Evolutionary conservation across 2,113 vertebrate genomes (phyloP).

Genomic region (Strigops habroptila): DNA sequence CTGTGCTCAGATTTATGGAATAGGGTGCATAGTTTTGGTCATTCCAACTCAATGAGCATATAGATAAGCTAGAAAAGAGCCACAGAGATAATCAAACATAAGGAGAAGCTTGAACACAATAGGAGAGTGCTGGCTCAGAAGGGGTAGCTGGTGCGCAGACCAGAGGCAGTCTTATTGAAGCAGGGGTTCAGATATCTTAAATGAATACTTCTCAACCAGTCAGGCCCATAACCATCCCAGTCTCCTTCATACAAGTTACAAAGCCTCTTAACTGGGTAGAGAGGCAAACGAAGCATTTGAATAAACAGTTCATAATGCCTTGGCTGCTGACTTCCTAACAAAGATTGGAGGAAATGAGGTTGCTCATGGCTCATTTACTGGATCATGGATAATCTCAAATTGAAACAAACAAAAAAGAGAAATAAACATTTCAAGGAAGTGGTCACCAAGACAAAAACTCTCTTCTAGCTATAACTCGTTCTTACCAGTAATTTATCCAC

Average conservation of each 20-base stretch:
- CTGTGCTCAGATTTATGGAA: not conserved
- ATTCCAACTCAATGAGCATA: not conserved
- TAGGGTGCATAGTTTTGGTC: not conserved
- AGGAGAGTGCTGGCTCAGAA: not conserved
- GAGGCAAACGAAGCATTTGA: not conserved
- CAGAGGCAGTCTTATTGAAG: not conserved
- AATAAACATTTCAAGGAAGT: not conserved
- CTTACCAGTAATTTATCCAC: not conserved
- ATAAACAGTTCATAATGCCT: not conserved
- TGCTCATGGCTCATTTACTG: not conserved
- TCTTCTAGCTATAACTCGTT: not conserved
- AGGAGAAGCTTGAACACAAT: not conserved
- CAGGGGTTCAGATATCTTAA: not conserved
- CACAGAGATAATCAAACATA: not conserved
- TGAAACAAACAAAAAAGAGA: not conserved
- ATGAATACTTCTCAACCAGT: not conserved
- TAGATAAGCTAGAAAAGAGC: not conserved
- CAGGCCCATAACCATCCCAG: not conserved
- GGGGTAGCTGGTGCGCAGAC: not conserved
- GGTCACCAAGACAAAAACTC: not conserved
- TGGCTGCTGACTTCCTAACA: not conserved
- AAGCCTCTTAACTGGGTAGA: not conserved
- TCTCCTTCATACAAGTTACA: not conserved
- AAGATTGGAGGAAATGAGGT: not conserved
- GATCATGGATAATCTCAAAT: not conserved